These are phyloP conservation scores for Meteorus sp. DNA, from an alignment of 1,140 invertebrate species.

Conservation along the genomic window DNA sequence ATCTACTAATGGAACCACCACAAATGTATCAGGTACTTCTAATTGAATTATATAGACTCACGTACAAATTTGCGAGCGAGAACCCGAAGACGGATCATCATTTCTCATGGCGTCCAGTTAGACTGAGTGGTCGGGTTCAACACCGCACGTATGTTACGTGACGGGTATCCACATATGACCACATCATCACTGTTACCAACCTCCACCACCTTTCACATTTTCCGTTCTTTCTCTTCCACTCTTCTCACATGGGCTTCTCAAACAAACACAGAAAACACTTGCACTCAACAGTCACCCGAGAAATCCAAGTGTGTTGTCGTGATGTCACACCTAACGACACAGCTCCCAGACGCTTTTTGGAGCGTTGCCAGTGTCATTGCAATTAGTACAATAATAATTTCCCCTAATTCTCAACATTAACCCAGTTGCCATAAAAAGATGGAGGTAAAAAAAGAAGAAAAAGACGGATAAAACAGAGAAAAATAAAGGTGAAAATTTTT, in stretches of 20 bases:
- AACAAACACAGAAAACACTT: neutral
- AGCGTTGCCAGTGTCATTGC: constrained; percentile 35
- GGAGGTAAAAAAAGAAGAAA: neutral
- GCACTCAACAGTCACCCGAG: neutral
- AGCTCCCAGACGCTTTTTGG: constrained; percentile 25
- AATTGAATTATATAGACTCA: no score
- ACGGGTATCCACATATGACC: no score
- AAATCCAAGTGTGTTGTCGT: neutral
- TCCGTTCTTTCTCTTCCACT: neutral
- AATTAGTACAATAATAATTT: constrained; percentile 47
- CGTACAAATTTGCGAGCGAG: no score
- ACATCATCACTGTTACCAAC: no score
- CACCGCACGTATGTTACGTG: no score
- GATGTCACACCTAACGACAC: constrained; percentile 10
- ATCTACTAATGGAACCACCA: no score
- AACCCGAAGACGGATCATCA: no score
- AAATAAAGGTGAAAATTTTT: neutral
- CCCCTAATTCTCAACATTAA: constrained; percentile 41
- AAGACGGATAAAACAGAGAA: constrained; percentile 1
- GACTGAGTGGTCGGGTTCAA: no score
- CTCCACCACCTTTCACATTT: neutral
- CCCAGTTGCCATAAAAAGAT: constrained; percentile 31
- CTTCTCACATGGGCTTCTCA: neutral
- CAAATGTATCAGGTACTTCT: no score
- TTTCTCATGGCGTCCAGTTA: no score